Conservation (phyloP, 2,888 invertebrate species). For the Timema cristinae region DNA sequence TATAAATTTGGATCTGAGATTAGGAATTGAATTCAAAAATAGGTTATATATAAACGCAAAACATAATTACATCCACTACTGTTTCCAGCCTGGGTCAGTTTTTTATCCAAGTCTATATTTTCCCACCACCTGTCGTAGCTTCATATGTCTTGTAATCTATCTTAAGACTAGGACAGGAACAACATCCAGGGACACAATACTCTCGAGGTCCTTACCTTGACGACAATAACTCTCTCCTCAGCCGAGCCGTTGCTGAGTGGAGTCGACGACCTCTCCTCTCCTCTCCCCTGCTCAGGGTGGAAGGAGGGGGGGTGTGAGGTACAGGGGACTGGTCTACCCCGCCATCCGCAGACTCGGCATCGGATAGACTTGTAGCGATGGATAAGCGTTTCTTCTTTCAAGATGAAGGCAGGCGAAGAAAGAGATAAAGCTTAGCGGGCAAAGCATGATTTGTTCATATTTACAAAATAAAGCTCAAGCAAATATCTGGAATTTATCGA, state of each 20-base stretch:
- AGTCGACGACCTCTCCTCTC: slow-evolving; percentile 30
- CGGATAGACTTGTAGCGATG: slow-evolving; percentile 55
- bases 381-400: slow-evolving; percentile 71
- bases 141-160: no score
- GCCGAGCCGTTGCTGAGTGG: slow-evolving; percentile 34
- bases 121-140: no score
- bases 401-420: slow-evolving; percentile 11
- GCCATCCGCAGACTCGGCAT: slow-evolving; percentile 44
- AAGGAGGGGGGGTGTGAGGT: slow-evolving; percentile 18
- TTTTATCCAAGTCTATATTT: no score
- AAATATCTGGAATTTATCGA: neutral
- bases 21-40: no score
- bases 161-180: no score
- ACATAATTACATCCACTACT: no score
- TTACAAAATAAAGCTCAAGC: neutral
- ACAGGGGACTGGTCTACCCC: slow-evolving; percentile 19
- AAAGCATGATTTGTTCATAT: slow-evolving; percentile 1
- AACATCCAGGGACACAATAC: no score
- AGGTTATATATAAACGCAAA: no score
- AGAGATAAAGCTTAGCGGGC: slow-evolving; percentile 3
- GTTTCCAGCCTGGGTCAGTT: no score
- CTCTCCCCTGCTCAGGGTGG: slow-evolving; percentile 17
- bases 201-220: slow-evolving; percentile 42
- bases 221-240: slow-evolving; percentile 48
- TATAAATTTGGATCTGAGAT: no score